Base-by-base conservation (phyloP, 1,140 invertebrate genomes). In the Littorina saxatilis region DNA sequence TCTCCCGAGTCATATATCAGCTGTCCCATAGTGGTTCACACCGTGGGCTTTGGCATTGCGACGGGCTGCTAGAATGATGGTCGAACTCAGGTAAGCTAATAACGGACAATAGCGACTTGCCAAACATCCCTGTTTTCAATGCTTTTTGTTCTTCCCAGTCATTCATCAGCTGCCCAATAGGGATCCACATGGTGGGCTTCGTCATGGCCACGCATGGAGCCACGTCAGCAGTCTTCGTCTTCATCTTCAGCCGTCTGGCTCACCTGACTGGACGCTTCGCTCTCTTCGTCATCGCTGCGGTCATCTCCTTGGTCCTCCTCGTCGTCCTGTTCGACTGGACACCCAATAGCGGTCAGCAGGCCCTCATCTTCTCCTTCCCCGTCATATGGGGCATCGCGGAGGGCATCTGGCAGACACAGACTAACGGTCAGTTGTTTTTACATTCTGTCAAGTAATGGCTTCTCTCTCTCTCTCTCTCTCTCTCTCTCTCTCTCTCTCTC, bases 391-490 rank as follows among this genome's bases (percentile, higher is more conserved):
- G 98, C 40, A 95, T 98, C 43, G 96, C 96, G 0, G 98, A 99
- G 90, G 97, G 97, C 3, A 96, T 99, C 0, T 98, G 98, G 97
- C 97, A 99, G 91, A 99, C 98, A 0, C 98, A 99, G 93, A 95
- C 98, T 50, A 98, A 98, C 89, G 96, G 97, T 96, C 93, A 94
- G 94, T 55, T 11, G 43, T 17, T 47, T 47, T n/a, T n/a, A n/a
- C n/a, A n/a, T n/a, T n/a, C n/a, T n/a, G n/a, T n/a, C n/a, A n/a
- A n/a, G 5, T 27, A 1, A 58, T 11, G 23, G 23, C 66, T 9
- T 32, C 2, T 20, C 20, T 32, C 39, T 4, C 1, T 66, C n/a
- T 20, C n/a, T 68, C 35, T 68, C 27, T 68, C 5, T 68, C 35
- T 68, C 27, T 52, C 47, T 52, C 35, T 68, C 9, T 35, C 7